These are phyloP conservation scores for Thecophora atra DNA, from an alignment of 2,888 invertebrate genomes.

Conservation along the genomic window DNA sequence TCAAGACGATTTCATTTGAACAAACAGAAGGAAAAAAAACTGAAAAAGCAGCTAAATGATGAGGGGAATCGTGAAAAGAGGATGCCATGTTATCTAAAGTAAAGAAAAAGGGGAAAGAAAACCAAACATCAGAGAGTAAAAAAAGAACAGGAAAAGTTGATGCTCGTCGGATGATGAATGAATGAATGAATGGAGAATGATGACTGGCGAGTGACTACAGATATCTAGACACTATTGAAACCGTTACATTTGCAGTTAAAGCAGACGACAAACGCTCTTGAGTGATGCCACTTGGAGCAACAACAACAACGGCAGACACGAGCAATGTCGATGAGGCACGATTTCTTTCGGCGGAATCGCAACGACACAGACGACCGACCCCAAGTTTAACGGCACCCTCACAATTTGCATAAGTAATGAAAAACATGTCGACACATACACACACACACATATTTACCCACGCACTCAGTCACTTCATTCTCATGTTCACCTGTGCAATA, in stretches of 20 bases:
- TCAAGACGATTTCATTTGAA: conserved; percentile 32
- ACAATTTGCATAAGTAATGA: too few relatives aligned
- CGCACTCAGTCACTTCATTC: neutral
- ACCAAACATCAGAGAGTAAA: neutral
- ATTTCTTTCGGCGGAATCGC: neutral
- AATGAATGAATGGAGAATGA: neutral
- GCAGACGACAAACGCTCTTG: conserved; percentile 19
- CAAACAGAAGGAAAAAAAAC: neutral
- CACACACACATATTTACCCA: neutral
- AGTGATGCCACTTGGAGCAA: neutral
- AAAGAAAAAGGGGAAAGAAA: neutral
- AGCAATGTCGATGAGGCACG: conserved; percentile 20
- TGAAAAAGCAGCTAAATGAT: too few relatives aligned
- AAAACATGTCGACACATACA: neutral
- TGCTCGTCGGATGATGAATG: neutral
- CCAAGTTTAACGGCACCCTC: neutral
- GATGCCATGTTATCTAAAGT: neutral
- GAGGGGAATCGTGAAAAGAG: too few relatives aligned
- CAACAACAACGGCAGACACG: conserved; percentile 5
- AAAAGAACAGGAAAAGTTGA: neutral
- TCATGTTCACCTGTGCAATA: neutral
- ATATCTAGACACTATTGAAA: neutral
- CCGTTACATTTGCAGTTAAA: conserved; percentile 21
- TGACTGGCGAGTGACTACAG: neutral
- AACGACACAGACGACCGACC: neutral